Base-by-base conservation (phyloP, 2,888 invertebrate species). In the Acronicta aceris region DNA sequence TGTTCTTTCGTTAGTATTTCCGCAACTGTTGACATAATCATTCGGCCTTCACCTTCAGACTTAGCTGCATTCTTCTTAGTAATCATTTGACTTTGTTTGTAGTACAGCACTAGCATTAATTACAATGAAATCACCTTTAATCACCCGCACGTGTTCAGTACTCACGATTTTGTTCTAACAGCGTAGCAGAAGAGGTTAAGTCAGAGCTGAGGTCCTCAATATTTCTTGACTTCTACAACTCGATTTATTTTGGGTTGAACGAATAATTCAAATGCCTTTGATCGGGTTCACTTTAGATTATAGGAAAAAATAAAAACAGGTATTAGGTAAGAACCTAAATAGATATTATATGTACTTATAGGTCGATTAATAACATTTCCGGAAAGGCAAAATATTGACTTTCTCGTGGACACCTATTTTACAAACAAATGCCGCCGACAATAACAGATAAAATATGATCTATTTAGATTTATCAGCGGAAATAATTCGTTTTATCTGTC, bases 31-130 rank as follows among this genome's bases (percentile, higher is more conserved):
- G 76, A 66, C 59, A 67, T 65, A 63, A 76, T 61, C 60, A 17
- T 1, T 33, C 16, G 57, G 50, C 77, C 79, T 78, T 77, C 76
- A 76, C 79, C 77, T 78, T 77, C 51, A 59, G 45, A 42, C 48
- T 10, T 40, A 16, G 41, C 50, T 48, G 56, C 54, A 66, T 74
- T 71, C 65, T 75, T 71, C 61, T 59, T 47, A 70, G 48, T 50
- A 59, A 57, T 59, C 59, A 51, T 60, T 62, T 57, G 58, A 57
- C 43, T 73, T 41, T 48, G 40, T 72, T 36, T 50, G 40, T 16
- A 17, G 33, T 43, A 36, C n/a, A 41, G 46, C 30, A 45, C 41
- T 51, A n/a, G 54, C 53, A 70, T 64, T 17, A 10, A 59, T 62
- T 70, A 70, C 30, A 71, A 74, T 74, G 21, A 60, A 70, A 55